phyloP scores from a whole-genome alignment of 2,888 invertebrate species.

The Clanis bilineata region DNA sequence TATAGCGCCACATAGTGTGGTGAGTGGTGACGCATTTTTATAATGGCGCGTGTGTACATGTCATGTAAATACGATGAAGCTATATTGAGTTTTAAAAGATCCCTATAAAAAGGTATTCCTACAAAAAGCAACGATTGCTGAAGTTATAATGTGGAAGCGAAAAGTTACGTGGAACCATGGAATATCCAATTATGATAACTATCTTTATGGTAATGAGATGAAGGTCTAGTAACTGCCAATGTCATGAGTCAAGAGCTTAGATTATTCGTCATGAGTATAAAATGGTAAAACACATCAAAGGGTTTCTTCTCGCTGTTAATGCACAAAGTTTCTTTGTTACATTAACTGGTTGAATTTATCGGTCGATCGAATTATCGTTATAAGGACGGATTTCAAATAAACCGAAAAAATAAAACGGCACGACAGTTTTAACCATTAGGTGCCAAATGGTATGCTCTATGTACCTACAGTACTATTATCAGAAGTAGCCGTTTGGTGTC shows the following conservation, averaged over 20 bases:
- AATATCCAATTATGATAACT: too few species aligned
- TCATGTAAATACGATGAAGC: too few species aligned
- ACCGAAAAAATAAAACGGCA: background rate
- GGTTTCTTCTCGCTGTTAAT: background rate
- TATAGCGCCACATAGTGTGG: too few species aligned
- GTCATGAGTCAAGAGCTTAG: background rate
- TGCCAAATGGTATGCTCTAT: slow-evolving; percentile 3
- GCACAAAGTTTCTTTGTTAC: background rate
- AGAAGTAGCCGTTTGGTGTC: slow-evolving; percentile 12
- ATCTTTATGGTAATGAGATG: too few species aligned
- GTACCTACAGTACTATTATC: slow-evolving; percentile 6
- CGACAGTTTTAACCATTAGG: background rate
- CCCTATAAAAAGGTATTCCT: too few species aligned
- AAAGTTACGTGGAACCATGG: too few species aligned
- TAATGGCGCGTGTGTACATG: too few species aligned
- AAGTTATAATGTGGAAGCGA: too few species aligned
- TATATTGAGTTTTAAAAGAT: too few species aligned
- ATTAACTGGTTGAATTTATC: background rate
- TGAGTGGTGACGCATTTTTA: too few species aligned
- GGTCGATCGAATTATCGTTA: background rate
- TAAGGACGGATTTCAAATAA: background rate
- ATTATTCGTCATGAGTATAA: background rate
- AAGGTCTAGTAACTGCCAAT: background rate
- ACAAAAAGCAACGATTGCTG: too few species aligned
- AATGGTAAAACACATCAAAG: background rate